Percentiles rank a stretch among this genome's conserved stretches.
Conservation (phyloP, 1,140 invertebrate species). For the Formica selysi region DNA sequence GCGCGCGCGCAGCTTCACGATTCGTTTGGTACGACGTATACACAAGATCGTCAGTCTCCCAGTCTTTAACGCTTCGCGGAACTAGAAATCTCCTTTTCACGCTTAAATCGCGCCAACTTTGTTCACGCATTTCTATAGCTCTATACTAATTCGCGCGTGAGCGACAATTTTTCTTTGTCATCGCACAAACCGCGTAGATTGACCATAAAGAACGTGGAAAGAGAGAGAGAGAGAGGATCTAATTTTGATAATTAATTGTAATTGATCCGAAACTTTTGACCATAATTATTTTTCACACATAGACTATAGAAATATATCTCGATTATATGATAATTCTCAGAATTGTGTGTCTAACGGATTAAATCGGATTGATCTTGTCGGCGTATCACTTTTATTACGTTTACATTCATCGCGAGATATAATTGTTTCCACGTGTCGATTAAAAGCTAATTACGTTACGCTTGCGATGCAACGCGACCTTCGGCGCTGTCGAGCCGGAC, state of each 20-base stretch:
- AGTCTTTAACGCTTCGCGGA: constrained; percentile 67
- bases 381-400: constrained; percentile 63
- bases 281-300: not conserved
- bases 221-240: not conserved
- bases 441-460: constrained; percentile 75
- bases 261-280: not conserved
- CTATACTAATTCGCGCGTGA: not conserved
- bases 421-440: constrained; percentile 73
- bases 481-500: constrained; percentile 66
- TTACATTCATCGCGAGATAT: constrained; percentile 62
- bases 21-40: constrained; percentile 69
- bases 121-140: constrained; percentile 16
- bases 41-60: constrained; percentile 62
- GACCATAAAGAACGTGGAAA: not conserved
- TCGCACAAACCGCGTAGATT: not conserved
- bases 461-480: constrained; percentile 70
- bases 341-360: not conserved
- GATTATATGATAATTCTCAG: not conserved
- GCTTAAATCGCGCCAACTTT: constrained; percentile 37
- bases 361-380: constrained; percentile 60
- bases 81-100: constrained; percentile 65
- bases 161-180: not conserved
- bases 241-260: not conserved
- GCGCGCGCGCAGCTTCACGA: constrained; percentile 72
- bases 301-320: too few species aligned